Evolutionary conservation across 2,113 vertebrate species (phyloP), one percentile per base, ranked within the genome.

Genomic region (Rhinichthys klamathensis): DNA sequence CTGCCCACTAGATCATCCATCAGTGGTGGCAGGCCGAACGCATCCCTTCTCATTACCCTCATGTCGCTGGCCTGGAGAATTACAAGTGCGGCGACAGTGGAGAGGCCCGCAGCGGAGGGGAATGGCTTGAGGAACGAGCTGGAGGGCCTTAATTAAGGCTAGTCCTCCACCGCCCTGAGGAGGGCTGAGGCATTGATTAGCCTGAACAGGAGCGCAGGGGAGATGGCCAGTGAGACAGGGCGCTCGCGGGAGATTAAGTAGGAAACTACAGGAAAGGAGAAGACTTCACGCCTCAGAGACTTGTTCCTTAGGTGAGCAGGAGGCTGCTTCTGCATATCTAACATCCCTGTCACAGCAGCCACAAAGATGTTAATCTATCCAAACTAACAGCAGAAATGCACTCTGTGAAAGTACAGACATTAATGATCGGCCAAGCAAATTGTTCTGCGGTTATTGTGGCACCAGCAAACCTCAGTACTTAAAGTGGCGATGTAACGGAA

Each of bases 101-200:
- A 88, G 87, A 92, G 89, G 87, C 88, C 90, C 88, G 87, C 88
- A 91, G 91, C 87, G 75, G 88, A 90, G 77, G 84, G 89, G 87
- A 85, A 86, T 87, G 91, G 89, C 70, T 89, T 35, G 88, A 90
- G 90, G 92, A 93, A 94, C 87, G 65, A 92, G 92, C 92, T 91
- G 89, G 90, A 87, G 87, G 89, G 85, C 67, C 49, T 84, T 87
- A 93, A 94, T 94, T 94, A 94, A 92, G 90, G 91, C 91, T 85
- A 88, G 85, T 87, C 89, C 85, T 82, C 27, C 0, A 21, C 30
- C 0, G 82, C 44, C 18, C 25, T 32, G 51, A 61, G 51, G 82
- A 80, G 49, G 83, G 75, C 83, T 38, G 49, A 72, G 86, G 89
- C 88, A 90, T 90, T 89, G 89, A 92, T 92, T 87, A 87, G 88